Evolutionary conservation across 2,888 invertebrate genomes (phyloP), one percentile per base, ranked within the genome.

Genomic region (Epinotia brunnichana): DNA sequence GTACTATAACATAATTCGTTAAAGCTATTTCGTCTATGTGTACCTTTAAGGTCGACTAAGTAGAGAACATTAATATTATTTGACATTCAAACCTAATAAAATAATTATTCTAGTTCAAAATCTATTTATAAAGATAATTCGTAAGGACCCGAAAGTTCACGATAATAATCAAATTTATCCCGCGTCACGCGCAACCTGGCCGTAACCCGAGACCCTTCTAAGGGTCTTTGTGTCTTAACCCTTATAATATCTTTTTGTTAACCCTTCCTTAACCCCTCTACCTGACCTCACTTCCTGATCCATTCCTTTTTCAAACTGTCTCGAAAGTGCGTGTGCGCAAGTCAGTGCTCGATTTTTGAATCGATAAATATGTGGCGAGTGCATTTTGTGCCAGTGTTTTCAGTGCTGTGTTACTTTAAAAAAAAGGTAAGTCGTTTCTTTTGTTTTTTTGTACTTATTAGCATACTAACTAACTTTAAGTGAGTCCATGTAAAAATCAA

Each of bases 211-310:
- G 83, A 85, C 86, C 81, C 82, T 81, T 85, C 85, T 86, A 63
- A 73, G 73, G 62, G 19, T 86, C 89, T 89, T 88, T 86, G 84
- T 85, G 76, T 79, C 85, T 88, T 89, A 88, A 89, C 90, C 90
- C 83, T 88, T 76, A 91, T 88, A 88, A 89, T 82, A 86, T 86
- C 88, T 88, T 90, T 81, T 91, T 91, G 90, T 89, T 92, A 92
- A 92, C 93, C 92, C 92, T 90, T 91, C 88, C 92, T 91, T 90
- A 89, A 85, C 81, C 85, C 86, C 84, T 89, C 91, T 92, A 93
- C 93, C 93, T 92, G 92, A 92, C 85, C 85, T 88, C 83, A 88
- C 87, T 92, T 92, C 91, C 91, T 90, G 88, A 90, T 89, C 87
- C 92, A 92, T 92, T 92, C 89, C 87, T 87, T 90, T 84, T 82